Conservation (phyloP, 2,113 vertebrate species). For the Ahaetulla prasina region DNA sequence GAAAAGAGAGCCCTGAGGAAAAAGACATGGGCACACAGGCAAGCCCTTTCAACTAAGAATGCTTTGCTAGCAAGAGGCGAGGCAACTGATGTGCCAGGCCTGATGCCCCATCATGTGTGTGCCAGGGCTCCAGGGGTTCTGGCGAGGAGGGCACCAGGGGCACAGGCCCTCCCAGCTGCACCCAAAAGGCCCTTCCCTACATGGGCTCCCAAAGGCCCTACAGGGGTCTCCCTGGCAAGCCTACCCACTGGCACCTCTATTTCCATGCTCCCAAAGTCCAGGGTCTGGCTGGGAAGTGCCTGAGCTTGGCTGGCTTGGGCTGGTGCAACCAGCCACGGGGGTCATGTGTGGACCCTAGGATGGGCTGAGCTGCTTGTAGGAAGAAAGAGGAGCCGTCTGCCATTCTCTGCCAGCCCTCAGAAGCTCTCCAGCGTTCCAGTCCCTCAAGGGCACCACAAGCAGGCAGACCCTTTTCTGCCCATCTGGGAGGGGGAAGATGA, state of each 20-base stretch:
- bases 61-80: background rate
- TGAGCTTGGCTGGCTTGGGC: background rate
- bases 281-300: background rate
- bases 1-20: background rate
- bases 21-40: accelerated
- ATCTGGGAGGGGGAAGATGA: background rate
- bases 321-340: background rate
- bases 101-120: background rate
- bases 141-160: background rate
- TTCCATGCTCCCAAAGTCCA: accelerated
- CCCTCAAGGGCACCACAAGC: background rate
- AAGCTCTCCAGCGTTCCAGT: accelerated
- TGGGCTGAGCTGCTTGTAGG: background rate
- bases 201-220: background rate
- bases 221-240: background rate
- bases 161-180: background rate
- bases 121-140: background rate
- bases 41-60: background rate
- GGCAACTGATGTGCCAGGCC: background rate
- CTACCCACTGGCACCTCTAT: background rate
- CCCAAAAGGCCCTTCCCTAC: background rate
- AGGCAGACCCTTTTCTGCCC: background rate
- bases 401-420: background rate
- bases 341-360: background rate
- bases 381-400: background rate